Base-by-base conservation (phyloP, 2,113 vertebrate species). In the Actinemys pallida region DNA sequence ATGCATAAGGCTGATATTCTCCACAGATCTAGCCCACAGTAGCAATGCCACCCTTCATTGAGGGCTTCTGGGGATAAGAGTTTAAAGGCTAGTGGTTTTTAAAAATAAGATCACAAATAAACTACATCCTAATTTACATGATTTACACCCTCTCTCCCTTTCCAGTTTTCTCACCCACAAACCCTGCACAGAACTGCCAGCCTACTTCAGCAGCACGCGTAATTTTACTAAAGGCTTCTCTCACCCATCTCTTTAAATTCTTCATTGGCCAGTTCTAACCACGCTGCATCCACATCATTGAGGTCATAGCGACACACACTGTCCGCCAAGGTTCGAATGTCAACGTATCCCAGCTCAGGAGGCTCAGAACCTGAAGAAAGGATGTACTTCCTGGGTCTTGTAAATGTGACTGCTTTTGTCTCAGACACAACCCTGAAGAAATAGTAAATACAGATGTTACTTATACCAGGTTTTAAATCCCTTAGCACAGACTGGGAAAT, bases 191-290 rank as follows among this genome's bases (percentile, higher is more conserved):
- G 45, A 52, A 29, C 19, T 50, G 0, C 8, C 52, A 84, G 13
- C 39, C 86, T 93, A 20, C 45, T 47, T n/a, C 45, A 86, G 45
- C 5, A 27, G 11, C 25, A 5, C 8, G 6, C 22, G 8, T 72
- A 72, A 39, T 39, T 47, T 78, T 45, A 78, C 24, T 29, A 49
- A 12, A 20, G n/a, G 10, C 3, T 5, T 1, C 84, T 87, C 99
- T 99, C 97, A 99, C 99, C 99, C 99, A 99, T 99, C 91, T 99
- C 98, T 79, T 96, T 98, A 93, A 99, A 99, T 83, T 99, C 99
- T 91, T 99, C 96, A 35, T 99, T 99, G 97, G 98, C 97, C 24
- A 99, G 92, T 3, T 99, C 98, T 96, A 99, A 97, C 99, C 99
- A 99, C 0, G 99, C 98, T 1, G 98, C 99, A 0, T 99, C 99